Evolutionary conservation across 2,888 invertebrate genomes (phyloP).

Genomic region (Euspilapteryx auroguttella): DNA sequence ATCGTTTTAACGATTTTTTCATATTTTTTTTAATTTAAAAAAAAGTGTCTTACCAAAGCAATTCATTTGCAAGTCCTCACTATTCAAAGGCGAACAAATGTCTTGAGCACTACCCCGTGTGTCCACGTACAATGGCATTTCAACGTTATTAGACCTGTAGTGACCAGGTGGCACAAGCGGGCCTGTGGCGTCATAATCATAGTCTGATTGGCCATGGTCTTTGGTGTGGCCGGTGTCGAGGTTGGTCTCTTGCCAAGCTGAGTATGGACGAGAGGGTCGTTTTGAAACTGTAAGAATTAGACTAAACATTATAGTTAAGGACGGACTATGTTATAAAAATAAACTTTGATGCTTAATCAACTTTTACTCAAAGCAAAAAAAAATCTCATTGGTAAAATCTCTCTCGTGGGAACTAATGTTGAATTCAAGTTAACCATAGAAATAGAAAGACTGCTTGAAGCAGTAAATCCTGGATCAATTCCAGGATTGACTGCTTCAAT

Average conservation of each 20-base stretch:
- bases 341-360: too few species aligned
- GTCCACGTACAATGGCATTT: slow-evolving; percentile 72
- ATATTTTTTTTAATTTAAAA: not conserved
- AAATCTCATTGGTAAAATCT: too few species aligned
- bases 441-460: too few species aligned
- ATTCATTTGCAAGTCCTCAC: slow-evolving; percentile 38
- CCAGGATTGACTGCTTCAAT: too few species aligned
- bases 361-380: too few species aligned
- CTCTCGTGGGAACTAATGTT: too few species aligned
- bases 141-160: slow-evolving; percentile 18
- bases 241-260: slow-evolving; percentile 88
- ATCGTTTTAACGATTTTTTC: too few species aligned
- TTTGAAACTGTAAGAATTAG: too few species aligned
- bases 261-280: slow-evolving; percentile 63
- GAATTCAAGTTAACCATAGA: too few species aligned
- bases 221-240: slow-evolving; percentile 78
- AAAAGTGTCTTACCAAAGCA: slow-evolving; percentile 27
- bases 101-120: slow-evolving; percentile 47
- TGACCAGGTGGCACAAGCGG: slow-evolving; percentile 14
- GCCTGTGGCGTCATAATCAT: slow-evolving; percentile 27
- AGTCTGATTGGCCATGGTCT: slow-evolving; percentile 65
- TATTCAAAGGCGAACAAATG: slow-evolving; percentile 34
- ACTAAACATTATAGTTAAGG: too few species aligned
- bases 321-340: too few species aligned
- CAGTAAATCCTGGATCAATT: too few species aligned